Evolutionary conservation across 2,888 invertebrate genomes (phyloP).

Genomic region (Caenorhabditis virilis): DNA sequence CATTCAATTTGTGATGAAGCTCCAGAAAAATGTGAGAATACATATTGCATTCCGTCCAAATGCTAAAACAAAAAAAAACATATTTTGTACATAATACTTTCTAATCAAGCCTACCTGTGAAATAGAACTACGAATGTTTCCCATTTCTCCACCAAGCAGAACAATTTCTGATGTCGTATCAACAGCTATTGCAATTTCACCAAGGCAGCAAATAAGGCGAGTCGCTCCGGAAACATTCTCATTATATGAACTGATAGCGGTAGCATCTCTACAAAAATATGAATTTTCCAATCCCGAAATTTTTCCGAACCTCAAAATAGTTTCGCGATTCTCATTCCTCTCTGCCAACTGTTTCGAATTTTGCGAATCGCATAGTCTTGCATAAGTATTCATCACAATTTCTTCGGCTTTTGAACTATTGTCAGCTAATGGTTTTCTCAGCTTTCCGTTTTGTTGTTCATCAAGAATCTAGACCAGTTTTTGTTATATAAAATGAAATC

Average conservation of each 20-base stretch:
- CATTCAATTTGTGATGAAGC: conserved; percentile 7
- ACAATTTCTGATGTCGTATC: conserved; percentile 27
- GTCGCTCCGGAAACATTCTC: conserved; percentile 45
- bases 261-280: conserved; percentile 28
- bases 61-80: too few relatives aligned
- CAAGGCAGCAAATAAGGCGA: conserved; percentile 39
- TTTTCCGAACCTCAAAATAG: conserved; percentile 21
- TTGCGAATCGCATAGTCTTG: conserved; percentile 18
- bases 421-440: background rate
- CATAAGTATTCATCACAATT: conserved; percentile 21
- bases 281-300: background rate
- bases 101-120: too few relatives aligned
- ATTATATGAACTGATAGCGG: conserved; percentile 44
- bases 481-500: background rate
- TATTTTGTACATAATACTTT: too few relatives aligned
- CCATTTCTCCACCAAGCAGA: conserved; percentile 31
- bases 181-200: conserved; percentile 19
- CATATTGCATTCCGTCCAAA: conserved; percentile 17
- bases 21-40: conserved; percentile 28
- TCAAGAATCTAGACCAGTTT: conserved; percentile 14
- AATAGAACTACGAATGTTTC: conserved; percentile 12
- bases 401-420: conserved; percentile 22
- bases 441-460: conserved; percentile 19
- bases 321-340: conserved; percentile 28
- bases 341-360: conserved; percentile 8